phyloP scores from a whole-genome alignment of 92 coral and sea anemone genomes.

The Zoanthus solanderi region DNA sequence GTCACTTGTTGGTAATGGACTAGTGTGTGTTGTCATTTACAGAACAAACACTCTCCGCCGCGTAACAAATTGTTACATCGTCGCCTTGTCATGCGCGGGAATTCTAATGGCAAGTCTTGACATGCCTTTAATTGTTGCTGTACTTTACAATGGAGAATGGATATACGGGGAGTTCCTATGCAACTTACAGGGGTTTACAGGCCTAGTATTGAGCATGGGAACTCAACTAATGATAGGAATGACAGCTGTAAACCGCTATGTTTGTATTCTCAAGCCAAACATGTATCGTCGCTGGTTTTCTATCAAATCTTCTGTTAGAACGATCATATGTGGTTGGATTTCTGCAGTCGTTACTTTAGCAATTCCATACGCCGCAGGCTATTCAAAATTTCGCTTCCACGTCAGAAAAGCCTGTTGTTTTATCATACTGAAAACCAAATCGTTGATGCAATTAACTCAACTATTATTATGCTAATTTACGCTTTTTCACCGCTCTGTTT shows the following conservation, averaged over 20 bases:
- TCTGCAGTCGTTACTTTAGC: constrained; percentile 4
- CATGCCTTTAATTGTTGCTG: constrained; percentile 33
- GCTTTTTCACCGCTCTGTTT: constrained; percentile 28
- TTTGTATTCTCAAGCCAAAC: constrained; percentile 33
- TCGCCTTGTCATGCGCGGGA: constrained; percentile 28
- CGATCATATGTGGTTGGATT: constrained; percentile 26
- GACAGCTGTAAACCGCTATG: constrained; percentile 36
- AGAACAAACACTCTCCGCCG: constrained; percentile 5
- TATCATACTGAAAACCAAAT: constrained; percentile 3
- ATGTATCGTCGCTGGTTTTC: constrained; percentile 42
- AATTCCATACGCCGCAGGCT: constrained; percentile 10
- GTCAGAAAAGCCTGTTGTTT: constrained; percentile 20
- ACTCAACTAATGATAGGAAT: constrained; percentile 35
- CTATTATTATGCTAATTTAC: constrained; percentile 10
- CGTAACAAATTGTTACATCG: constrained; percentile 27
- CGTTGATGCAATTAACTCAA: constrained; percentile 19
- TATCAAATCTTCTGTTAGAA: neutral
- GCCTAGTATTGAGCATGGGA: constrained; percentile 13
- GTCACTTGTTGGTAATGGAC: constrained; percentile 22
- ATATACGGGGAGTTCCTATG: constrained; percentile 28
- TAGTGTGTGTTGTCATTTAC: constrained; percentile 22
- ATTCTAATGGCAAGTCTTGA: constrained; percentile 24
- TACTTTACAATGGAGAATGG: constrained; percentile 30
- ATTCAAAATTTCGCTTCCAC: constrained; percentile 32
- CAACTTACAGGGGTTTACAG: constrained; percentile 41